A percentile compares a stretch with the other conserved stretches of the same genome.
Evolutionary conservation across 2,888 invertebrate genomes (phyloP).

Genomic region (Rhodophaea formosa): DNA sequence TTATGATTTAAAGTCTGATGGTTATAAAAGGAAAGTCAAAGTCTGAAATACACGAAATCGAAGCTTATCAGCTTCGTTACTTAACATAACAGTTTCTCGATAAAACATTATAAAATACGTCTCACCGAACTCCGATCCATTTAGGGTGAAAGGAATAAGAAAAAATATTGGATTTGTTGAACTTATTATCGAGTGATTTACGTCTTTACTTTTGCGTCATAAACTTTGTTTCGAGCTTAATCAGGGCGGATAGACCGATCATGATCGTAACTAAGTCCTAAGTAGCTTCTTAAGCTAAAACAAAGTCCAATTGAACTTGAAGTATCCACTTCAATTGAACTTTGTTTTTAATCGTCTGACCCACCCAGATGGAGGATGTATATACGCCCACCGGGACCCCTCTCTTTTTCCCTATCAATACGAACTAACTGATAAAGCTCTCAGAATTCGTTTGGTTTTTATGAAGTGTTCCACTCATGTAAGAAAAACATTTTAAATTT

Average conservation of each 20-base stretch:
- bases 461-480: too few species aligned
- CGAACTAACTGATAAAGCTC: too few species aligned
- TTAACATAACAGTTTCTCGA: not conserved
- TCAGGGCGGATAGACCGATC: not conserved
- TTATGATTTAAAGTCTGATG: not conserved
- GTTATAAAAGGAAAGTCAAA: too few species aligned
- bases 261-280: not conserved
- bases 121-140: conserved; percentile 3
- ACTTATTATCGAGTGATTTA: not conserved
- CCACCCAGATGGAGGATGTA: too few species aligned
- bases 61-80: not conserved
- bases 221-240: not conserved
- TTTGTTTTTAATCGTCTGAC: too few species aligned
- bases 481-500: too few species aligned
- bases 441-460: too few species aligned
- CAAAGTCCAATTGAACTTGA: not conserved
- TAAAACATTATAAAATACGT: not conserved
- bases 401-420: too few species aligned
- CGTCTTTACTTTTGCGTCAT: not conserved
- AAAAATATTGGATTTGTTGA: not conserved
- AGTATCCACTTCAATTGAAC: too few species aligned
- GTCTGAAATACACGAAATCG: not conserved
- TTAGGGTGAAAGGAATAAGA: not conserved
- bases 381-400: too few species aligned
- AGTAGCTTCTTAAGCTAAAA: not conserved